Evolutionary conservation across 2,113 vertebrate species (phyloP).

Genomic region (chimpanzee (Pan troglodytes)): NHGRI_mPanTro3-v2.1_pri NC_072409.2:63667501-63668000

Average conservation of each 20-base stretch:
- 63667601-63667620: neutral
- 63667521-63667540: neutral
- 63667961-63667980: neutral
- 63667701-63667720: too few relatives aligned
- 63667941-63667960: neutral
- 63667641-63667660: neutral
- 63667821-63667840: neutral
- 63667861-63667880: neutral
- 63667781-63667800: neutral
- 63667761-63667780: neutral
- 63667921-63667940: neutral
- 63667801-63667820: neutral
- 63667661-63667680: neutral
- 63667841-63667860: neutral
- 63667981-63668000: neutral
- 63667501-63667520: neutral
- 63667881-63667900: neutral
- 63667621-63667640: neutral
- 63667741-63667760: neutral
- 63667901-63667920: neutral
- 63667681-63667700: neutral
- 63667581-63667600: neutral
- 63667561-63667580: neutral
- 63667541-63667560: neutral
- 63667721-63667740: too few relatives aligned